Evolutionary conservation across 2,888 invertebrate species (phyloP).

Genomic region (Pterostichus madidus): DNA sequence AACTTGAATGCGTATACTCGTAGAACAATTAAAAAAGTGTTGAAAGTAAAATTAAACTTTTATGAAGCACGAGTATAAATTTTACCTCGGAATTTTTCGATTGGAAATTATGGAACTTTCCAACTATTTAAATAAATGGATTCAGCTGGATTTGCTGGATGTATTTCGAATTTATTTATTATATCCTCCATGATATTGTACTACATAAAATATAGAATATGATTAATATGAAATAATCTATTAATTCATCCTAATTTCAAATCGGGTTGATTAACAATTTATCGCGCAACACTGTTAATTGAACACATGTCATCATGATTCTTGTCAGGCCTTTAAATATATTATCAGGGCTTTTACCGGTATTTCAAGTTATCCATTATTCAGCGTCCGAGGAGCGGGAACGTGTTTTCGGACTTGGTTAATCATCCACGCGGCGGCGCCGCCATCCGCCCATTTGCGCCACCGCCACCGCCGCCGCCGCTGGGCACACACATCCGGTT

Average conservation of each 20-base stretch:
- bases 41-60: conserved; percentile 5
- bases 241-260: too few species aligned
- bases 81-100: neutral
- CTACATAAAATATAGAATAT: too few species aligned
- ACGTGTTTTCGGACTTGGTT: conserved; percentile 60
- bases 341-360: conserved; percentile 64
- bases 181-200: too few species aligned
- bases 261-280: too few species aligned
- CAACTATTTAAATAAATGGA: neutral
- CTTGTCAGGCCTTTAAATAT: conserved; percentile 58
- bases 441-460: conserved; percentile 23
- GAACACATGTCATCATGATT: conserved; percentile 57
- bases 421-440: conserved; percentile 44
- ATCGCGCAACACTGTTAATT: conserved; percentile 15
- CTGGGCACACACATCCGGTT: conserved; percentile 52
- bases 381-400: conserved; percentile 52
- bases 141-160: too few species aligned
- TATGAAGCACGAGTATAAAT: neutral
- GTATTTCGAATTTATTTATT: too few species aligned
- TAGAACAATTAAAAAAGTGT: neutral
- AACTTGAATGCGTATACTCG: too few species aligned
- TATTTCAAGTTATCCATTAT: conserved; percentile 59
- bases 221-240: too few species aligned
- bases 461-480: conserved; percentile 11
- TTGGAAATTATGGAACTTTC: neutral